phyloP scores from a whole-genome alignment of 1,140 invertebrate genomes.

The Rhizoglyphus robini region DNA sequence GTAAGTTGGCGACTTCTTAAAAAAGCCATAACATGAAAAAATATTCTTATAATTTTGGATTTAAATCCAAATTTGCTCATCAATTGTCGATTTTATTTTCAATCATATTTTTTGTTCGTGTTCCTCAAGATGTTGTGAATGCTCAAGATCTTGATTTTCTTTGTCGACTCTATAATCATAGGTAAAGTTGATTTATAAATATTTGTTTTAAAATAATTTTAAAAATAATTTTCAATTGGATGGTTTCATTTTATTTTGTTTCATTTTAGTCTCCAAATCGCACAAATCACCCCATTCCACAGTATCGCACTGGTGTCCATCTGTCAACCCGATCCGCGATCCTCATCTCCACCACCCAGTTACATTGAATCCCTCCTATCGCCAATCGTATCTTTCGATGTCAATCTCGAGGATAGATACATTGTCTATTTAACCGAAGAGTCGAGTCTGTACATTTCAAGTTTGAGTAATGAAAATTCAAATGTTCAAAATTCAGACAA shows the following conservation, averaged over 20 bases:
- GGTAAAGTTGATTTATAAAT: neutral
- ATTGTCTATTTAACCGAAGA: neutral
- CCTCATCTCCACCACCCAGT: no score
- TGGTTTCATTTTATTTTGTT: neutral
- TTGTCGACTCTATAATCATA: neutral
- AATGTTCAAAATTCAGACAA: no score
- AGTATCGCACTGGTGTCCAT: neutral
- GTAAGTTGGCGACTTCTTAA: neutral
- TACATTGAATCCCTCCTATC: no score
- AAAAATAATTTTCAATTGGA: neutral
- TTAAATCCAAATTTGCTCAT: no score
- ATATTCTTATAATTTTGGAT: no score
- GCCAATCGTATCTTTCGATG: neutral
- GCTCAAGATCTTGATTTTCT: neutral
- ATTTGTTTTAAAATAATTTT: neutral
- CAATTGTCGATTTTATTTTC: no score
- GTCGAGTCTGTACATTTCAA: no score
- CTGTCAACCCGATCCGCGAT: no score
- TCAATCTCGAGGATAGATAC: neutral
- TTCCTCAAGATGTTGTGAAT: no score
- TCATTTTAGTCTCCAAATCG: neutral
- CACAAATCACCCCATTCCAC: neutral
- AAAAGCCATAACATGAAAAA: neutral
- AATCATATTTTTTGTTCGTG: no score
- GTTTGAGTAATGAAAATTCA: neutral